Evolutionary conservation across 2,797 vertebrate species (phyloP), one percentile per base, ranked within the genome.

Genomic region (Microctenopoma lineatum): DNA sequence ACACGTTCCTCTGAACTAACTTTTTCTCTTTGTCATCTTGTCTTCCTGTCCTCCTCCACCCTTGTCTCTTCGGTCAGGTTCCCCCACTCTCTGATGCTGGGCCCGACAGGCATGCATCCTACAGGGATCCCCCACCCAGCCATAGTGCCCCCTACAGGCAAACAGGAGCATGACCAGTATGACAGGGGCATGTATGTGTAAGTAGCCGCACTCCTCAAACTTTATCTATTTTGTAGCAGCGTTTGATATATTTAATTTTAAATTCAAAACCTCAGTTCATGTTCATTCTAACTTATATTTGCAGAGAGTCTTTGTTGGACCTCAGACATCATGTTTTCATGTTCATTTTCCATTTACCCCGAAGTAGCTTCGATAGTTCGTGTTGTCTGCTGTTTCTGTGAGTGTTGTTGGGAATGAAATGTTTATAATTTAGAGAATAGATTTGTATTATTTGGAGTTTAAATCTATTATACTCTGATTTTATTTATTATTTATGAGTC

Each of bases 121-220:
- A 96, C 98, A 1, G 97, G 97, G 82, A 98, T 99, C 92, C 96
- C 97, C 1, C 98, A 99, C 86, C 96, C 97, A 0, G 97, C 97
- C 71, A 98, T 99, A 73, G 95, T 98, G 90, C 97, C 97, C 83
- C 90, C 95, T 75, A 93, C 97, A 56, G 96, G 96, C 86, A 99
- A 98, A 91, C 97, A 97, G 85, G 97, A 98, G 63, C 94, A 97
- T 48, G 96, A 98, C 21, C 95, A 96, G 66, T 98, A 96, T 27
- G 96, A 99, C 81, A 91, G 96, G 7, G 92, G 90, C 93, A 95
- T 98, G 95, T 99, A 92, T 85, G 92, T 93, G 94, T 94, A 84
- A 94, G 93, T 2, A 1, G 1, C 41, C 44, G n/a, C 39, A 13
- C 39, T 36, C 36, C 7, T 36, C 2, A 36, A 9, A 36, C 34